phyloP scores from a whole-genome alignment of 2,888 invertebrate genomes.

The Lasioglossum calceatum region DNA sequence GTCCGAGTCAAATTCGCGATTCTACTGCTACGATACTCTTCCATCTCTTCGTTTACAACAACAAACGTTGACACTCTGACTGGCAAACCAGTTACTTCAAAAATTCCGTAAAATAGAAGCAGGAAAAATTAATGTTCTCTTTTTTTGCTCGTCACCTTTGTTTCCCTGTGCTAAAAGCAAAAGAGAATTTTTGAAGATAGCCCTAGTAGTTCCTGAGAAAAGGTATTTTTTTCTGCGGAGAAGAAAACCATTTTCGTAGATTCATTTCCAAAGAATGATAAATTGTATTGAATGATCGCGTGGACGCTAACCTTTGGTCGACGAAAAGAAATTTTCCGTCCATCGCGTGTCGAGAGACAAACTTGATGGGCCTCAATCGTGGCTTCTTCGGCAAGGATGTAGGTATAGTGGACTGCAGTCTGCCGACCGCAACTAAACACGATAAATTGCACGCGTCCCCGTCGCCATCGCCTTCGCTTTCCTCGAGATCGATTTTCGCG shows the following conservation, averaged over 20 bases:
- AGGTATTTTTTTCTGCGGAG: no score
- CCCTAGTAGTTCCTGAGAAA: no score
- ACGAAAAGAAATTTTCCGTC: conserved; percentile 97
- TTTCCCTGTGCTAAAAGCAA: no score
- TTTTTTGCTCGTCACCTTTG: no score
- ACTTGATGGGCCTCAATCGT: conserved; percentile 89
- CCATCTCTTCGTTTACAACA: background rate
- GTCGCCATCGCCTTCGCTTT: conserved; percentile 87
- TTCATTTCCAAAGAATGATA: background rate
- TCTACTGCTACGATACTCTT: background rate
- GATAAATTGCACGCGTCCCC: conserved; percentile 90
- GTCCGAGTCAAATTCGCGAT: background rate
- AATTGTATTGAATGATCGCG: background rate
- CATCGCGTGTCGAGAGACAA: conserved; percentile 93
- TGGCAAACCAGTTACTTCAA: background rate
- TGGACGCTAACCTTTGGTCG: conserved; percentile 91
- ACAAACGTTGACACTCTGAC: background rate
- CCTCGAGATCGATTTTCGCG: conserved; percentile 90
- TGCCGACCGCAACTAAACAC: conserved; percentile 95
- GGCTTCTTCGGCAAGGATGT: conserved; percentile 80
- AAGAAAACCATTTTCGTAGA: no score
- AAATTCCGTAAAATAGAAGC: background rate
- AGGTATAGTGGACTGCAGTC: conserved; percentile 87
- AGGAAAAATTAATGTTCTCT: no score
- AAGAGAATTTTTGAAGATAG: no score